Evolutionary conservation across 2,113 vertebrate genomes (phyloP), one percentile per base, ranked within the genome.

Genomic region (Synchiropus splendidus): DNA sequence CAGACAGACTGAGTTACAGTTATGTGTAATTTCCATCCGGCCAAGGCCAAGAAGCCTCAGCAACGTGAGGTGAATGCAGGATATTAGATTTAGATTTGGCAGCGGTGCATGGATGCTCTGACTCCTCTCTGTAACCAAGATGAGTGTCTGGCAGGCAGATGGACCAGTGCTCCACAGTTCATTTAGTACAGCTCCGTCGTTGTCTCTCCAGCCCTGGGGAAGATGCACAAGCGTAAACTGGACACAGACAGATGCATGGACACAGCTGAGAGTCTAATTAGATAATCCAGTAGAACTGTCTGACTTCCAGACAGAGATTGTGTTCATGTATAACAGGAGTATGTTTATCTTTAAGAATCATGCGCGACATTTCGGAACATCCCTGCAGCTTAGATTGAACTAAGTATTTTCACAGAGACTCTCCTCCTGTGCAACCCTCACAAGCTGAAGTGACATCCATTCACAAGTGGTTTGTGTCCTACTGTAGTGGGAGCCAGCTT

Each of bases 21-120:
- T 56, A 71, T 72, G 75, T 76, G 70, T 73, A 64, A 72, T 82
- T 78, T 78, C 75, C 73, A 70, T 44, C 43, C 58, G 64, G 67
- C 52, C 51, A 3, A 10, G 40, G 45, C 59, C 68, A 62, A 67
- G 62, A 27, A 27, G 52, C 52, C 60, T 32, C 51, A 55, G 64
- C 70, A 71, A 67, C 31, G 56, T 59, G 67, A 74, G 73, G 64
- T 74, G 65, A 75, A 69, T 37, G 41, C 67, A 58, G 66, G 75
- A 79, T 79, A 80, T 80, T 80, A 61, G 68, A 76, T 79, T 72
- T 60, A 62, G 56, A 75, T 76, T 70, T 80, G 75, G 75, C 75
- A 77, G 61, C 42, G 56, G 41, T 46, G 48, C 16, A 32, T 61
- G 51, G 70, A 63, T 75, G 65, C 41, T 57, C 73, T 74, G 74